Conservation (phyloP, 1,140 invertebrate genomes). For the Sipha flava region DNA sequence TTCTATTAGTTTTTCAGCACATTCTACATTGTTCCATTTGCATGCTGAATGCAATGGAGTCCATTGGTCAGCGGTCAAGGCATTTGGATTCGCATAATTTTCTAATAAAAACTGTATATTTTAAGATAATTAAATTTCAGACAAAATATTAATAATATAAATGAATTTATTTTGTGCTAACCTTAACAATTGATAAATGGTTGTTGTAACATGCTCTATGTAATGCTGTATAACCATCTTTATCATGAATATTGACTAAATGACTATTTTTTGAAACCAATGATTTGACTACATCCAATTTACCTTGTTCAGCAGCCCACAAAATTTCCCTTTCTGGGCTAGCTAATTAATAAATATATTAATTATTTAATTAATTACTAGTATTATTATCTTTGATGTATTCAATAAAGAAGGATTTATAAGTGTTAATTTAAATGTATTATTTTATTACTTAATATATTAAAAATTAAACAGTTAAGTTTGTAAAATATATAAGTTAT, state of each 20-base stretch:
- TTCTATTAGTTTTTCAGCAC: slow-evolving; percentile 64
- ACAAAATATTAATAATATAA: not conserved
- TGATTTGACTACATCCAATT: slow-evolving; percentile 55
- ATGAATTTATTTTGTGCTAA: slow-evolving; percentile 40
- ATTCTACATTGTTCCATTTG: slow-evolving; percentile 79
- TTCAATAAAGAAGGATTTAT: not conserved
- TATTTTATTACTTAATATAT: no score
- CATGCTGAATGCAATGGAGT: slow-evolving; percentile 85
- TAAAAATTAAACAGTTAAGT: no score
- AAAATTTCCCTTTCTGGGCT: slow-evolving; percentile 60
- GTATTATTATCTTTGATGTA: not conserved
- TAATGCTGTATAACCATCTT: slow-evolving; percentile 83
- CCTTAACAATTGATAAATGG: slow-evolving; percentile 65
- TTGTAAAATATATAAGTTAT: no score
- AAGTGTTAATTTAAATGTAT: no score
- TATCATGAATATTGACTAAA: slow-evolving; percentile 63
- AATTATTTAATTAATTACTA: not conserved
- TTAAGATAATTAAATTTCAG: not conserved
- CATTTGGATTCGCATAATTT: slow-evolving; percentile 62
- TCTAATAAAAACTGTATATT: slow-evolving; percentile 56
- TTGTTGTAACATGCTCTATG: slow-evolving; percentile 89
- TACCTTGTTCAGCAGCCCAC: slow-evolving; percentile 73
- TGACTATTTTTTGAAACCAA: slow-evolving; percentile 54
- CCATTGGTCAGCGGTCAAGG: slow-evolving; percentile 78
- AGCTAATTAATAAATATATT: slow-evolving; percentile 47